phyloP scores from a whole-genome alignment of 2,113 vertebrate genomes.

The Octodon degus region DNA sequence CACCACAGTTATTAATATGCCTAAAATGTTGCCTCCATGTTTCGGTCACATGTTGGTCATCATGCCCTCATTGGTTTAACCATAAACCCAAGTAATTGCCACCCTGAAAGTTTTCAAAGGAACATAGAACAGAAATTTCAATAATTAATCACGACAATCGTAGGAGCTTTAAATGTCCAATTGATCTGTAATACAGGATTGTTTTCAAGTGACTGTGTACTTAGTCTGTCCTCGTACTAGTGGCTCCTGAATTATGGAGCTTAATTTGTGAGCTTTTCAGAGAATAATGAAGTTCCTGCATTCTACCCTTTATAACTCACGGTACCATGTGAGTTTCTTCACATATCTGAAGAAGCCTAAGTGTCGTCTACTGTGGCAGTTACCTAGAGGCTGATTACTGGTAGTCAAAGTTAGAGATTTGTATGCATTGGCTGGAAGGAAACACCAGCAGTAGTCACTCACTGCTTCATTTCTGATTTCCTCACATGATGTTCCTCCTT shows the following conservation, averaged over 20 bases:
- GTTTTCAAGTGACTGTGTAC: neutral
- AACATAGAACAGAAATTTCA: neutral
- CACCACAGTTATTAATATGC: neutral
- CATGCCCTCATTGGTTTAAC: neutral
- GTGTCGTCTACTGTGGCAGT: neutral
- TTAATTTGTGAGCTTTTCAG: conserved; percentile 14
- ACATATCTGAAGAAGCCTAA: neutral
- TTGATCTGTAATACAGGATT: conserved; percentile 6
- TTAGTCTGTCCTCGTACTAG: neutral
- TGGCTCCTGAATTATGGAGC: neutral
- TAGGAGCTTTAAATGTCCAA: neutral
- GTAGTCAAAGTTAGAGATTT: neutral
- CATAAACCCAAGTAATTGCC: neutral
- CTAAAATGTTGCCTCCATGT: neutral
- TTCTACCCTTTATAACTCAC: neutral
- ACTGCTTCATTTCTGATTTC: neutral
- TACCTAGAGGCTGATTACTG: neutral
- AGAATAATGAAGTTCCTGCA: neutral
- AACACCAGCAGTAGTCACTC: rapidly evolving
- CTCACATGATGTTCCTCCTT: neutral
- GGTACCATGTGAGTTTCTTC: neutral
- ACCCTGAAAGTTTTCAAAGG: neutral
- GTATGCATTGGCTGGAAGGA: neutral
- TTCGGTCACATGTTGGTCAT: neutral
- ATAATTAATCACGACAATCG: neutral